Percentiles rank a stretch among this genome's conserved stretches.
phyloP scores from a whole-genome alignment of 2,888 invertebrate genomes.

The Scaptomyza tumidula region DNA sequence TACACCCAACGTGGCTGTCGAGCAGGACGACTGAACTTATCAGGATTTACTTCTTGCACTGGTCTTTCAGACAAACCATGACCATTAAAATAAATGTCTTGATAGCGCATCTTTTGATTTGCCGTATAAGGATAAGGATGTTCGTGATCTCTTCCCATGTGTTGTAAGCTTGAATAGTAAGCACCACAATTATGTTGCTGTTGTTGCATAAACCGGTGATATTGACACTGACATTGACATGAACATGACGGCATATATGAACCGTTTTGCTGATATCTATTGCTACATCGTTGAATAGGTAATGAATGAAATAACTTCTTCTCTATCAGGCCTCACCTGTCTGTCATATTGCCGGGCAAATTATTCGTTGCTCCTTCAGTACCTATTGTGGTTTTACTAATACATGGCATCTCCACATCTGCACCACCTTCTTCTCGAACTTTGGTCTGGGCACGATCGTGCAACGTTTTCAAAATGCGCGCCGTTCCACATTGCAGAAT shows the following conservation, averaged over 20 bases:
- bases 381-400: neutral
- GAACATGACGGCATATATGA: conserved; percentile 10
- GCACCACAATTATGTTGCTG: neutral
- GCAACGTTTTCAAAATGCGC: conserved; percentile 91
- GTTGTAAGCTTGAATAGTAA: conserved; percentile 5
- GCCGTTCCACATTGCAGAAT: conserved; percentile 93
- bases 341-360: conserved; percentile 56
- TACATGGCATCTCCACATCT: conserved; percentile 3
- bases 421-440: conserved; percentile 29
- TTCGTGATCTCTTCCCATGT: conserved; percentile 12
- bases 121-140: conserved; percentile 2
- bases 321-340: conserved; percentile 65
- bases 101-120: conserved; percentile 3
- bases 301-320: neutral
- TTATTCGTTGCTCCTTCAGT: conserved; percentile 76
- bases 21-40: conserved; percentile 5
- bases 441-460: conserved; percentile 85
- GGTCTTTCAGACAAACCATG: conserved; percentile 1
- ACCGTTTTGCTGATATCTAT: conserved; percentile 18
- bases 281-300: conserved; percentile 35
- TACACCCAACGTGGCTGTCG: conserved; percentile 67
- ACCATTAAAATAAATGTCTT: neutral
- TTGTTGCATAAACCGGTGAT: conserved; percentile 33
- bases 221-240: conserved; percentile 19
- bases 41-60: neutral